Percentiles rank a stretch among this genome's conserved stretches.
These are phyloP conservation scores for Epinotia demarniana DNA, from an alignment of 2,888 invertebrate species.

Conservation along the genomic window DNA sequence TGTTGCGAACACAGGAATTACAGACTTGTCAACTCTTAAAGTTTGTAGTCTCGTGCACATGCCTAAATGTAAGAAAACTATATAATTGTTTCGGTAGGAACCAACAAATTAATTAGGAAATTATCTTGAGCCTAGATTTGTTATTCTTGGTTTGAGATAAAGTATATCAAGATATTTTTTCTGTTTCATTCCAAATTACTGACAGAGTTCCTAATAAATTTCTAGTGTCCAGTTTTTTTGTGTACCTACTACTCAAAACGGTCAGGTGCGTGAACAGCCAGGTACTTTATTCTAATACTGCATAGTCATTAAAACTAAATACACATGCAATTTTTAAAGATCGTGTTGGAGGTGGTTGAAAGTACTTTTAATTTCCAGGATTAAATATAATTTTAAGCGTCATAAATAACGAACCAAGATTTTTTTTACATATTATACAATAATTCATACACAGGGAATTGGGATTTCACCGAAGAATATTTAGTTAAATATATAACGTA, in stretches of 20 bases:
- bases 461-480: not conserved
- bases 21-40: not conserved
- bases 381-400: not conserved
- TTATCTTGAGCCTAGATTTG: no score
- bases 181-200: no score
- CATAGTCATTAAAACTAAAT: constrained; percentile 10
- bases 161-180: no score
- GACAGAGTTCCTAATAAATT: no score
- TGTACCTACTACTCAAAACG: not conserved
- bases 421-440: not conserved
- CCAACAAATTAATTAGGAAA: no score
- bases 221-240: no score
- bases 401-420: not conserved
- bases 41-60: constrained; percentile 10
- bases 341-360: not conserved
- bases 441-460: not conserved
- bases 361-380: not conserved
- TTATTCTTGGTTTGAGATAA: no score
- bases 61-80: not conserved
- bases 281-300: not conserved
- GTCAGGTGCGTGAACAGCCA: not conserved
- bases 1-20: not conserved
- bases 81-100: no score
- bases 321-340: constrained; percentile 13
- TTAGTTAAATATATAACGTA: not conserved